Base-by-base conservation (phyloP, 2,113 vertebrate species). In the Anthoscopus minutus region DNA sequence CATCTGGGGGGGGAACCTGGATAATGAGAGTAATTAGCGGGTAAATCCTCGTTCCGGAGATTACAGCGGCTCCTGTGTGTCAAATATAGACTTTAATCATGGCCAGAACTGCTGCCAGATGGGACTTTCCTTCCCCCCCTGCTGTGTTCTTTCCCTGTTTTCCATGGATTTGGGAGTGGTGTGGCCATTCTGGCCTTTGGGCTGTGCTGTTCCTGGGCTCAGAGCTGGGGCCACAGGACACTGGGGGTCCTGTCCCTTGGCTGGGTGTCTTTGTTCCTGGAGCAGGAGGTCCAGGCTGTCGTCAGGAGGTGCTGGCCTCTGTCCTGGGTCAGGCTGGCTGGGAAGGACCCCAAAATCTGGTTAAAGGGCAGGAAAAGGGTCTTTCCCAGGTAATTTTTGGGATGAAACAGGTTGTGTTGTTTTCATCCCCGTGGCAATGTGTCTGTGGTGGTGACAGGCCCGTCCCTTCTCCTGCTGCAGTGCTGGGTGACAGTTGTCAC, bases 91-190 rank as follows among this genome's bases (percentile, higher is more conserved):
- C 24, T 15, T 15, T 73, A 91, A 96, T 92, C 48, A 0, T 56
- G 5, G 38, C 66, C 44, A 6, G 14, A 61, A 82, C 89, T 53
- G 94, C 80, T 83, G 70, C 61, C 96, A 94, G 96, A 81, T 95
- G 95, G 79, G 30, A n/a, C n/a, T n/a, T n/a, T n/a, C 71, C 48
- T 54, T 30, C 1, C 10, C 15, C 37, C 57, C 45, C 53, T 44
- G 38, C 70, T 35, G 12, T 22, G 70, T 0, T 47, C 47, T 47
- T 54, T 35, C 40, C 21, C 30, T 40, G 24, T 31, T 82, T 53
- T 33, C 47, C 47, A 3, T 42, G 79, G 71, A 20, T 56, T 69
- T 47, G 62, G 48, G 79, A 42, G 30, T 9, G 27, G 2, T 37
- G 57, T 38, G 62, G 35, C 30, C 0, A 0, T 8, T 15, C 25